Base-by-base conservation (phyloP, 2,113 vertebrate genomes). In the Hypomesus transpacificus region DNA sequence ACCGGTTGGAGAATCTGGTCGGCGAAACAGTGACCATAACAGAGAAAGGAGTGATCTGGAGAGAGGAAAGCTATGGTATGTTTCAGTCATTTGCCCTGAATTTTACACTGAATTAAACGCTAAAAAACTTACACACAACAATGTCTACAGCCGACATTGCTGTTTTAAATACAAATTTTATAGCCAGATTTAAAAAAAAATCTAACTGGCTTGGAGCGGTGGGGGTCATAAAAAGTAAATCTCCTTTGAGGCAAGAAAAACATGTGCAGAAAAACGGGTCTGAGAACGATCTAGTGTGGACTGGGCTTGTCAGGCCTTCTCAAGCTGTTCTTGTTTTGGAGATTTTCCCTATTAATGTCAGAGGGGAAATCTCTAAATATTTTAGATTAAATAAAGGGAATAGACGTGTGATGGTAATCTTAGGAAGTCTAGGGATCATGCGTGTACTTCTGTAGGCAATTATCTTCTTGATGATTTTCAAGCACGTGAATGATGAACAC, bases 31-130 rank as follows among this genome's bases (percentile, higher is more conserved):
- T 80, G 83, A 68, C 74, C 69, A 69, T 56, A 34, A 11, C 22
- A 50, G 63, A 70, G 59, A 84, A 73, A 87, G 83, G 80, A 87
- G 86, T 68, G 86, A 85, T 85, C 80, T 28, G 58, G 69, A 69
- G 69, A 52, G 56, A 78, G 87, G 85, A 90, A 87, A 89, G 87
- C 88, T 83, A 82, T 88, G 92, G 92, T 93, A 93, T 73, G 92
- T 91, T 80, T 54, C 75, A 71, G 78, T 79, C 62, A 50, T 85
- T 84, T 24, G 52, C 24, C 54, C 26, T n/a, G n/a, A 17, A 39
- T 58, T 57, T 67, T 24, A 8, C 39, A 46, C 9, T 46, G 39
- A 46, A 46, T 46, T 46, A 1, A 46, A 2, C 9, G 39, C 39
- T 46, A 11, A 46, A 46, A 46, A 46, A 46, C 39, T 46, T 46